Conservation (phyloP, 2,888 invertebrate species). For the Lathronympha strigana region DNA sequence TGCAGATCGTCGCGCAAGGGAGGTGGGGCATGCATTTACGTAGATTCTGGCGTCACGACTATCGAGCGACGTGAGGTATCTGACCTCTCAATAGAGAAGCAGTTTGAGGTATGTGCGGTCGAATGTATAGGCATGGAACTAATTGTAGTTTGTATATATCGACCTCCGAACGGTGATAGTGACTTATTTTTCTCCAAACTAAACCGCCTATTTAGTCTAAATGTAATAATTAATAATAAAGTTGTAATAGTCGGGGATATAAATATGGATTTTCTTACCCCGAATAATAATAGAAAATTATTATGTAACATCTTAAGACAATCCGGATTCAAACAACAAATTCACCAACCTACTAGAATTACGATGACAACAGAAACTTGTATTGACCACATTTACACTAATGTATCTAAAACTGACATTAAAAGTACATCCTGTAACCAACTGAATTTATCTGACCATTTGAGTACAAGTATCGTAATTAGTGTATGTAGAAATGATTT, state of each 20-base stretch:
- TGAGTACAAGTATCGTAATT: not conserved
- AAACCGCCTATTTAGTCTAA: not conserved
- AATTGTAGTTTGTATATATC: too few relatives aligned
- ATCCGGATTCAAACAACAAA: not conserved
- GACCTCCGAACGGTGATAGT: not conserved
- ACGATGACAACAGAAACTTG: not conserved
- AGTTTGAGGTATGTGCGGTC: too few relatives aligned
- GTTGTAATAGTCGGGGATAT: not conserved
- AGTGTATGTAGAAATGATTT: not conserved
- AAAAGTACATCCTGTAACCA: not conserved
- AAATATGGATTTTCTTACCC: not conserved
- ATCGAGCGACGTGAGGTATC: too few relatives aligned
- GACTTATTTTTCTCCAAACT: not conserved
- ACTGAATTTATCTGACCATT: not conserved
- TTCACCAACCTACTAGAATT: not conserved
- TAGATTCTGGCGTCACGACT: too few relatives aligned
- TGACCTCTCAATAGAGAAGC: too few relatives aligned
- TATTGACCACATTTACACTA: not conserved
- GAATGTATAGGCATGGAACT: too few relatives aligned
- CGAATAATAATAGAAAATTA: not conserved
- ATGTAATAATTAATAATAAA: not conserved
- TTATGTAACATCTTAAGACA: not conserved
- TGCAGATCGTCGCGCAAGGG: too few relatives aligned
- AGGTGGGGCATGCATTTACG: too few relatives aligned
- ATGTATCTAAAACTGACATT: not conserved